These are phyloP conservation scores for Carduelis carduelis DNA, from an alignment of 2,797 vertebrate species.

Conservation along the genomic window DNA sequence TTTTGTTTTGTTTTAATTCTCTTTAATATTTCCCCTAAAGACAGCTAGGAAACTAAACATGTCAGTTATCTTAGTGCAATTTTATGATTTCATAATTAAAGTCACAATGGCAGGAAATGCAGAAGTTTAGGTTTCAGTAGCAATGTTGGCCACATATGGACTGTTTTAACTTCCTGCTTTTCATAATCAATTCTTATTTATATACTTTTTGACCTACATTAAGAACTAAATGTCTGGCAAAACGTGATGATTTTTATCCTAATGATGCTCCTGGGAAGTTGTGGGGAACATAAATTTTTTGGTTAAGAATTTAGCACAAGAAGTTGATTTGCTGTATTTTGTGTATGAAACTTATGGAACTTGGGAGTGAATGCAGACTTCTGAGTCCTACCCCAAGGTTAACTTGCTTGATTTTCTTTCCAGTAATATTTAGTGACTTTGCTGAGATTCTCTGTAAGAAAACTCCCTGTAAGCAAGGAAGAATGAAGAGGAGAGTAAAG, in stretches of 20 bases:
- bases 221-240: background rate
- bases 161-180: conserved; percentile 48
- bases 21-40: conserved; percentile 35
- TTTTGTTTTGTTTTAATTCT: background rate
- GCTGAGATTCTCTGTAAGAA: background rate
- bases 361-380: background rate
- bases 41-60: conserved; percentile 19
- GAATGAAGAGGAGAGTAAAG: background rate
- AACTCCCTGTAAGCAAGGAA: background rate
- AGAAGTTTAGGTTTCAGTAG: conserved; percentile 47
- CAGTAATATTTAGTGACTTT: background rate
- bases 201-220: background rate
- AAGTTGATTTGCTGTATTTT: background rate
- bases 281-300: background rate
- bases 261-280: background rate
- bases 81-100: conserved; percentile 12
- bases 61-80: conserved; percentile 1
- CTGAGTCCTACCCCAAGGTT: background rate
- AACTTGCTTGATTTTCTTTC: background rate
- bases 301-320: rapidly evolving
- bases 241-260: background rate
- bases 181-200: conserved; percentile 36
- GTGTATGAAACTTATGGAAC: background rate
- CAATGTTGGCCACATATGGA: conserved; percentile 44
- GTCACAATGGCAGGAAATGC: conserved; percentile 50